Evolutionary conservation across 2,797 vertebrate genomes (phyloP), one percentile per base, ranked within the genome.

Genomic region (Paramormyrops hopkinsi): DNA sequence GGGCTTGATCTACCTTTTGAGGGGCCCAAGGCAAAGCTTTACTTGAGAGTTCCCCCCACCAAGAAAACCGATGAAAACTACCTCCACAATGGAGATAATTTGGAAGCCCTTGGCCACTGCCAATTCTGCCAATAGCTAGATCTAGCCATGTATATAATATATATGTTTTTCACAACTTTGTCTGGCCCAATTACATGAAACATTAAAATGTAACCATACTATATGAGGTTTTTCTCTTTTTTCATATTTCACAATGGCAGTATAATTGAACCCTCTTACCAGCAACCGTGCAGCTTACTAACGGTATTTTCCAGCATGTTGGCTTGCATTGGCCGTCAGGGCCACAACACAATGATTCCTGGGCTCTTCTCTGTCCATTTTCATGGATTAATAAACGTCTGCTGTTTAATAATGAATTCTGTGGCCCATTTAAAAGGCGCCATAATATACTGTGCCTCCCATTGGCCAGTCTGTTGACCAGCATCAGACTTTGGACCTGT

Each of bases 361-460:
- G 94, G 95, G 93, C 94, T 94, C 92, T 93, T 91, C 92, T 94
- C 94, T 95, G 46, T 95, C 94, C 94, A 96, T 94, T 95, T 97
- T 96, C 96, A 96, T 94, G 95, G 95, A 95, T 93, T 95, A 94
- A 95, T 95, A 96, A 96, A 96, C 95, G 95, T 95, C 94, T 95
- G 93, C 93, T 82, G 89, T 91, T 96, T 95, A 97, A 96, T 96
- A 96, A 97, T 96, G 96, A 96, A 97, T 96, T 95, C 93, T 92
- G 76, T 93, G 94, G 95, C 94, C 96, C 96, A 97, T 97, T 97
- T 96, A 96, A 94, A 95, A 95, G 94, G 94, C 95, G 96, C 96
- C 96, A 96, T 95, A 96, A 96, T 95, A 95, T 94, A 94, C 95
- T 95, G 94, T 95, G 95, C 95, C 94, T 95, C 94, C 92, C 93